Percentiles rank a stretch among this genome's conserved stretches.
Evolutionary conservation across 2,113 vertebrate genomes (phyloP).

Genomic region (Cyprinodon brontotheroides): DNA sequence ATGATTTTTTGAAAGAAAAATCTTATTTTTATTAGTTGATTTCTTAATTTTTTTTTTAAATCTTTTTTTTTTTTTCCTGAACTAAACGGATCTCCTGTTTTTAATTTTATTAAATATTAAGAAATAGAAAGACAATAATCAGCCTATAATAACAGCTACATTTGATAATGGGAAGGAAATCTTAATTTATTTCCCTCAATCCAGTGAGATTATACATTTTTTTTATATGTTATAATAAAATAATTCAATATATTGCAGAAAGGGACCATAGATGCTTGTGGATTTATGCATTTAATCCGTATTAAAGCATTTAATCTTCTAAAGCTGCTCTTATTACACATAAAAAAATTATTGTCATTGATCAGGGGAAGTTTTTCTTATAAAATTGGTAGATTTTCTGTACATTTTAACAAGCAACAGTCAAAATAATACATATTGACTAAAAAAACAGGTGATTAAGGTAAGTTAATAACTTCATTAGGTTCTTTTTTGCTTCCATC

Average conservation of each 20-base stretch:
- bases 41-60: neutral
- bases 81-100: neutral
- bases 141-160: too few relatives aligned
- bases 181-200: neutral
- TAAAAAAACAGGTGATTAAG: constrained; percentile 1
- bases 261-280: neutral
- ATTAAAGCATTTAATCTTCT: too few relatives aligned
- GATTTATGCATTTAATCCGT: neutral
- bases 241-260: neutral
- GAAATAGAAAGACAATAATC: neutral
- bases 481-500: constrained; percentile 22
- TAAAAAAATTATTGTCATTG: too few relatives aligned
- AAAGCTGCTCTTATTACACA: too few relatives aligned
- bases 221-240: neutral
- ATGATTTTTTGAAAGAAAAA: too few relatives aligned
- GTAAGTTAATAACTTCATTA: constrained; percentile 11
- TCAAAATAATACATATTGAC: constrained; percentile 2
- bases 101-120: neutral
- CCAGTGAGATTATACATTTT: neutral
- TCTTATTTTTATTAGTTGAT: neutral
- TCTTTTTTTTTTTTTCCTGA: neutral
- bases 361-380: too few relatives aligned
- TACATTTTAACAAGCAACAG: neutral
- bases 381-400: neutral
- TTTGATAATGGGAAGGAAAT: too few relatives aligned